Conservation (phyloP, 2,797 vertebrate genomes). For the Melanotaenia boesemani region DNA sequence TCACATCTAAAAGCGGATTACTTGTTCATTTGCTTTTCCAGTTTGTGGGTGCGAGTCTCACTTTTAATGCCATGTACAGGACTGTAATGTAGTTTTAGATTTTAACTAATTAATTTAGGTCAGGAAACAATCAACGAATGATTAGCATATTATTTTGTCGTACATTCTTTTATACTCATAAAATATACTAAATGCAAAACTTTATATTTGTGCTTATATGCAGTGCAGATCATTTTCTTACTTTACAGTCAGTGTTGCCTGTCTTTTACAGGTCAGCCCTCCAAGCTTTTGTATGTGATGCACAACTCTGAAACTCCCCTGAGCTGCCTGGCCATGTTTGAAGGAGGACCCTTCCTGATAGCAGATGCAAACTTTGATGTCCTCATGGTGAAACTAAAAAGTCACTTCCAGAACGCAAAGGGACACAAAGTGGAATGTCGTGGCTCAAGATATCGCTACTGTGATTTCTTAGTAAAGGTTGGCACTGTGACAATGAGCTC, state of each 20-base stretch:
- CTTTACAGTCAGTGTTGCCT: not conserved
- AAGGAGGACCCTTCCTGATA: slow-evolving; percentile 92
- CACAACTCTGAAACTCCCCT: slow-evolving; percentile 96
- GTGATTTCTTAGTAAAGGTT: slow-evolving; percentile 96
- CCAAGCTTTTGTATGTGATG: slow-evolving; percentile 97
- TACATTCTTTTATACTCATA: not conserved
- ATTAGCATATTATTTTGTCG: not conserved
- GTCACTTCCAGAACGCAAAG: slow-evolving; percentile 98
- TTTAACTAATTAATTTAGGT: not conserved
- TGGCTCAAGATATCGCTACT: slow-evolving; percentile 93
- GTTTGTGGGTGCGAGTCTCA: not conserved
- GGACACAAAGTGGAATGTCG: slow-evolving; percentile 97
- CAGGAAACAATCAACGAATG: not conserved
- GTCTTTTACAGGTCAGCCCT: slow-evolving; percentile 87
- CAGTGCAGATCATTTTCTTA: not conserved
- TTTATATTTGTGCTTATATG: not conserved
- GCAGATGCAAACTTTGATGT: slow-evolving; percentile 95
- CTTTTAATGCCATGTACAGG: not conserved
- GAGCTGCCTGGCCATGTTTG: slow-evolving; percentile 94
- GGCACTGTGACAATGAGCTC: slow-evolving; percentile 95
- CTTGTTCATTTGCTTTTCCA: not conserved
- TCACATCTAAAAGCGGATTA: not conserved
- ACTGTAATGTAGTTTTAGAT: not conserved
- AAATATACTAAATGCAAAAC: not conserved
- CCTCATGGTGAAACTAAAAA: slow-evolving; percentile 97